phyloP scores from a whole-genome alignment of 2,113 vertebrate genomes.

The Mugil cephalus region DNA sequence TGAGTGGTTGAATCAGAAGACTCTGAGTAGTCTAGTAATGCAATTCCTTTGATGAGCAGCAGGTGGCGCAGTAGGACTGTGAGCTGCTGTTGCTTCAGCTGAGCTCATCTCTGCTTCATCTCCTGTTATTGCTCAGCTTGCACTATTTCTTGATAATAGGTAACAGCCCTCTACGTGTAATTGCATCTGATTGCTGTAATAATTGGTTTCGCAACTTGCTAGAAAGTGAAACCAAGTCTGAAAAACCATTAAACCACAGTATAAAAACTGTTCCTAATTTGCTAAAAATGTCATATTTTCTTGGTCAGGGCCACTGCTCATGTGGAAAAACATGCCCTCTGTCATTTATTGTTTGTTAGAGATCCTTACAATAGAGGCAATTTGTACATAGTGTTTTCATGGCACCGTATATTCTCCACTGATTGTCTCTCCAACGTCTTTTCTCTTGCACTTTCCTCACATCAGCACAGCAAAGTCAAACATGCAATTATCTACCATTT shows the following conservation, averaged over 20 bases:
- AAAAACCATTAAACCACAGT: no score
- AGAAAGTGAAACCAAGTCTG: no score
- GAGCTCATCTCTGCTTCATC: not conserved
- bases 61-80: conserved; percentile 48
- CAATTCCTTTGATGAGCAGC: conserved; percentile 37
- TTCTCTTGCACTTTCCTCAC: conserved; percentile 26
- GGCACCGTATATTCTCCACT: not conserved
- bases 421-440: not conserved
- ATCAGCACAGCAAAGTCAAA: conserved; percentile 22
- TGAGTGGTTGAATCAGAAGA: not conserved
- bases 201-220: not conserved
- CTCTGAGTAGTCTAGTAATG: not conserved
- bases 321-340: not conserved
- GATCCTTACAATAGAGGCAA: not conserved
- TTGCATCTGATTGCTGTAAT: not conserved
- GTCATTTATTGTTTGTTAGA: not conserved
- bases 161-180: no score
- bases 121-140: not conserved
- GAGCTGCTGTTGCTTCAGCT: not conserved
- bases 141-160: not conserved
- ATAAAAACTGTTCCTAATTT: no score
- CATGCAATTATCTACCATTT: conserved; percentile 52
- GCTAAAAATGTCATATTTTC: not conserved
- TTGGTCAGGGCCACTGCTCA: no score
- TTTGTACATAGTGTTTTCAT: no score